Percentiles rank a stretch among this genome's conserved stretches.
Evolutionary conservation across 2,797 vertebrate species (phyloP).

Genomic region (Paedocypris micromegethes): DNA sequence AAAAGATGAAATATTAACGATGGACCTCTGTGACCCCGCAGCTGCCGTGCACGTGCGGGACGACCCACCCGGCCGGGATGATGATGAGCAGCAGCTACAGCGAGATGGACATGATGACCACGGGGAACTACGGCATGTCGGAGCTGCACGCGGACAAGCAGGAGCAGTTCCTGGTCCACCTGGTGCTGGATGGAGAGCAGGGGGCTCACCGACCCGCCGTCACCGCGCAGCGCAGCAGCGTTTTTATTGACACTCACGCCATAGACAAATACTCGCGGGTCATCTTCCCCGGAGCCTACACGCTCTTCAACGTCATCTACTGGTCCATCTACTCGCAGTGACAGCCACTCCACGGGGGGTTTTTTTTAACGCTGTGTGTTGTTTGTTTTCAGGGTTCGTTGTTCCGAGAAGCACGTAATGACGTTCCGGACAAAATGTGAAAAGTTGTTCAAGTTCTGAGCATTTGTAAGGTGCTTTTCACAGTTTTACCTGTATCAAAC

Average conservation of each 20-base stretch:
- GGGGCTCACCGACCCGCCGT: slow-evolving; percentile 66
- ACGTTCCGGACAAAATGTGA: no score
- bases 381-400: no score
- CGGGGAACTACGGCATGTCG: slow-evolving; percentile 68
- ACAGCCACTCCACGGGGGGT: neutral
- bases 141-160: slow-evolving; percentile 76
- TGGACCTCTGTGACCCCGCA: slow-evolving; percentile 48
- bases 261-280: slow-evolving; percentile 90
- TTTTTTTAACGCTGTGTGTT: no score
- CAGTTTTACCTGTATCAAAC: no score
- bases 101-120: slow-evolving; percentile 73
- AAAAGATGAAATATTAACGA: neutral
- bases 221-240: slow-evolving; percentile 62
- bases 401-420: no score
- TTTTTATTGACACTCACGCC: slow-evolving; percentile 84
- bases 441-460: no score
- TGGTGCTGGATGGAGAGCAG: slow-evolving; percentile 73
- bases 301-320: slow-evolving; percentile 90
- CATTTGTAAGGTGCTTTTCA: no score
- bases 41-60: slow-evolving; percentile 76
- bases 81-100: slow-evolving; percentile 78
- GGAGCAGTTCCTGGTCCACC: slow-evolving; percentile 78
- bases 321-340: slow-evolving; percentile 87
- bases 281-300: slow-evolving; percentile 84
- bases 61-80: slow-evolving; percentile 65